Conservation (phyloP, 2,888 invertebrate genomes). For the Chaetogeoica ovagalla region DNA sequence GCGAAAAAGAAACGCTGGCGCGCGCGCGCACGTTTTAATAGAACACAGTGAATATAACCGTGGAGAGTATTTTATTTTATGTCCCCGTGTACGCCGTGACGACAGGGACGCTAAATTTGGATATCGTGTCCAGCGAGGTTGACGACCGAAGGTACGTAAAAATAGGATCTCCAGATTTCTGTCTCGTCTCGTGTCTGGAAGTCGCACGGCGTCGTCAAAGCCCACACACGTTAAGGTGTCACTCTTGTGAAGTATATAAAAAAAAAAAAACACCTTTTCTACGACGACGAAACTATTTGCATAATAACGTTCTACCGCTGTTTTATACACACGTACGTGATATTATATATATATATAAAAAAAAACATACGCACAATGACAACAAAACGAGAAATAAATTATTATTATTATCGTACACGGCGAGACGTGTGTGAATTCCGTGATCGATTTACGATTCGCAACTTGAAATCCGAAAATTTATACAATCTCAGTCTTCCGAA, state of each 20-base stretch:
- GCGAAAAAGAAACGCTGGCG: too few species aligned
- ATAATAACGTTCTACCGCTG: background rate
- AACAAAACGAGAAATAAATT: too few species aligned
- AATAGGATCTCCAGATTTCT: constrained; percentile 44
- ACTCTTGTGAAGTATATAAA: background rate
- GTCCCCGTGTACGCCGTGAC: background rate
- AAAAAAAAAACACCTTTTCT: background rate
- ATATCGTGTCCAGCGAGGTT: constrained; percentile 36
- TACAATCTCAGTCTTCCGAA: too few species aligned
- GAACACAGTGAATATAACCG: background rate
- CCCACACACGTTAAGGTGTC: background rate
- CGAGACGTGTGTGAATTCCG: too few species aligned
- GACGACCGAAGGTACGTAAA: constrained; percentile 47
- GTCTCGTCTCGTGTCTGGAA: constrained; percentile 7
- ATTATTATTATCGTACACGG: too few species aligned
- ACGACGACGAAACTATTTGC: background rate
- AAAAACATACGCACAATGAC: too few species aligned
- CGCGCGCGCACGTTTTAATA: background rate
- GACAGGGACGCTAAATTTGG: constrained; percentile 47
- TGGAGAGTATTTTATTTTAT: too few species aligned
- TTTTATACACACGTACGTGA: too few species aligned
- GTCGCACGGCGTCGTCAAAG: background rate
- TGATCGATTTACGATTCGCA: too few species aligned
- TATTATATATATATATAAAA: too few species aligned
- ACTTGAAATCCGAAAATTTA: too few species aligned